Conservation (phyloP, 1,140 invertebrate species). For the Sycobia sp. region DNA sequence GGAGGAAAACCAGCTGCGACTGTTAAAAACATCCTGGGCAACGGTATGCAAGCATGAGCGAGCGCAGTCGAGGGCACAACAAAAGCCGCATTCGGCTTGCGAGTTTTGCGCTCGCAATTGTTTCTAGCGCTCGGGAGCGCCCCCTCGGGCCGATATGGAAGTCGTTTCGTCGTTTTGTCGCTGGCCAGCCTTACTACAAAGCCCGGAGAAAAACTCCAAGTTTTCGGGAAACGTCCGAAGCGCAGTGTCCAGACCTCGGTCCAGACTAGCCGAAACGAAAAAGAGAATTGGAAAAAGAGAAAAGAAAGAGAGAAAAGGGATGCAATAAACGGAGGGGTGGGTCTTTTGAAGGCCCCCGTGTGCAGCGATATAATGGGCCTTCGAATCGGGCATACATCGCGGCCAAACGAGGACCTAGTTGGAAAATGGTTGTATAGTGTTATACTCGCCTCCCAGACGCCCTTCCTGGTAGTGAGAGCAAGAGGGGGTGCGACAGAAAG, state of each 20-base stretch:
- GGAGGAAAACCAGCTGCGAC: conserved; percentile 11
- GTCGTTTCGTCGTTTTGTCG: not conserved
- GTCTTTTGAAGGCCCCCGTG: conserved; percentile 26
- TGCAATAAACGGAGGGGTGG: conserved; percentile 33
- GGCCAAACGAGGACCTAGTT: conserved; percentile 42
- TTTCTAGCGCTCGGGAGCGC: not conserved
- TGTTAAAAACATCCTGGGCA: conserved; percentile 13
- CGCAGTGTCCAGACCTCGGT: not conserved
- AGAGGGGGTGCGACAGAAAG: too few relatives aligned
- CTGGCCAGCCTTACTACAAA: conserved; percentile 4
- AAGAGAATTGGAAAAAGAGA: not conserved
- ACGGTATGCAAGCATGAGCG: too few relatives aligned
- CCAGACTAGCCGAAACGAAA: not conserved
- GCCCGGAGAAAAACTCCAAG: conserved; percentile 8
- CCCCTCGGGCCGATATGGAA: not conserved
- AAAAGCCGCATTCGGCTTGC: not conserved
- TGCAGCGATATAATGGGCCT: conserved; percentile 19
- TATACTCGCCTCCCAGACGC: conserved; percentile 12
- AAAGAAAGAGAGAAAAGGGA: conserved; percentile 22
- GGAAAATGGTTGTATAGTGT: conserved; percentile 34
- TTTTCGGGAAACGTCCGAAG: not conserved
- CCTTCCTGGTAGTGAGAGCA: not conserved
- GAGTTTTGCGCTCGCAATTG: conserved; percentile 19
- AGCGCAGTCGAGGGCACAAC: too few relatives aligned
- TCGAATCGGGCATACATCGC: too few relatives aligned